These are phyloP conservation scores for Sylvietta virens DNA, from an alignment of 2,113 vertebrate genomes.

Conservation along the genomic window DNA sequence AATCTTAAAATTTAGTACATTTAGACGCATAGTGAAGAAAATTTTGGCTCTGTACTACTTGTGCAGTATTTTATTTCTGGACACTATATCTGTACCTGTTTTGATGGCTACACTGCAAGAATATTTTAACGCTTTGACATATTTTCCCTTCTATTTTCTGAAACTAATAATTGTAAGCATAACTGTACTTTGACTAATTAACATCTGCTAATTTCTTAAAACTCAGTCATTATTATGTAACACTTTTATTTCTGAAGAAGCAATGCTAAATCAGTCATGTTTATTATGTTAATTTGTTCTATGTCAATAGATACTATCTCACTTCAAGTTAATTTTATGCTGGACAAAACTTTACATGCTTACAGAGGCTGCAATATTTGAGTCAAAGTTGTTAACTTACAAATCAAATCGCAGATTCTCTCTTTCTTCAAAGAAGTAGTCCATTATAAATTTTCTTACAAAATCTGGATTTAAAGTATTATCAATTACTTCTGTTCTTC, in stretches of 20 bases:
- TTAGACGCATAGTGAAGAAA: neutral
- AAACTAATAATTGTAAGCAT: neutral
- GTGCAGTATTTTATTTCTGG: neutral
- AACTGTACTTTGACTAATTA: neutral
- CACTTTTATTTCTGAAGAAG: neutral
- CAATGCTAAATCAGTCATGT: neutral
- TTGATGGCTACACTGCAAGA: neutral
- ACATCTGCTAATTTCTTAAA: neutral
- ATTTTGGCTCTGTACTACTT: neutral
- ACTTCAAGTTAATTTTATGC: neutral
- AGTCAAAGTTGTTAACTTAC: constrained; percentile 78
- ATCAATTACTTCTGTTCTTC: constrained; percentile 97
- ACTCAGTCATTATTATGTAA: rapidly evolving
- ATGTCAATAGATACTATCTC: neutral
- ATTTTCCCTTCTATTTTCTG: neutral
- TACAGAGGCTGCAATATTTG: neutral
- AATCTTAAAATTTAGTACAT: neutral
- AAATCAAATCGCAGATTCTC: constrained; percentile 96
- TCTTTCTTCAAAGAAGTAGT: constrained; percentile 98
- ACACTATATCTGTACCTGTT: neutral
- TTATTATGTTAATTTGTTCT: neutral
- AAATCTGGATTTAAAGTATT: constrained; percentile 98
- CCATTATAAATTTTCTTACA: constrained; percentile 96
- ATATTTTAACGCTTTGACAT: neutral
- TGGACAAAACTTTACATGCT: neutral